Evolutionary conservation across 2,888 invertebrate genomes (phyloP).

Genomic region (Drosophila buzzatii): DNA sequence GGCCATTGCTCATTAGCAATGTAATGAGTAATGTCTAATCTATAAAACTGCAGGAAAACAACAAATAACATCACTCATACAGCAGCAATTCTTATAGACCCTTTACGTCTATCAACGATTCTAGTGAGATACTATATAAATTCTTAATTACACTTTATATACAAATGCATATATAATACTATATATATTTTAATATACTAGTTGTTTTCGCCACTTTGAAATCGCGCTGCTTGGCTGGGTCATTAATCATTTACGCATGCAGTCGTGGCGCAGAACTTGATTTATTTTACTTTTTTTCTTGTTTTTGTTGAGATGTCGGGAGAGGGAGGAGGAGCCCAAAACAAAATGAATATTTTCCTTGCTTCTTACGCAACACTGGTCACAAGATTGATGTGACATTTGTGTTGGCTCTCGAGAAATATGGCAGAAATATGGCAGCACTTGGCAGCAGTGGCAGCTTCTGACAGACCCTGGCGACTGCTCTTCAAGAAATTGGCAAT

Average conservation of each 20-base stretch:
- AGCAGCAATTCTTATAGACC: not conserved
- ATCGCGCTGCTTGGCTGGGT: conserved; percentile 56
- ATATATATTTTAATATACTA: conserved; percentile 10
- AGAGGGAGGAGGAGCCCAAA: conserved; percentile 23
- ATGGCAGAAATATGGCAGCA: conserved; percentile 73
- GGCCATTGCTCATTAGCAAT: too few relatives aligned
- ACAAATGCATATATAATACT: not conserved
- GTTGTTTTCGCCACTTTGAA: conserved; percentile 48
- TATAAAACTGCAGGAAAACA: too few relatives aligned
- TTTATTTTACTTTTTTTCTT: conserved; percentile 44
- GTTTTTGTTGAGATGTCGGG: not conserved
- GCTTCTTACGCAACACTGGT: conserved; percentile 77
- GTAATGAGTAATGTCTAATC: too few relatives aligned
- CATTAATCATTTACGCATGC: conserved; percentile 70
- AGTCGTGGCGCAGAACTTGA: conserved; percentile 57
- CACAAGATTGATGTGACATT: conserved; percentile 83
- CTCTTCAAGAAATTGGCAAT: conserved; percentile 71
- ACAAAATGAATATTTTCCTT: conserved; percentile 77
- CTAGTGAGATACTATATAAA: not conserved
- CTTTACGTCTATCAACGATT: not conserved
- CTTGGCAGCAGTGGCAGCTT: conserved; percentile 51
- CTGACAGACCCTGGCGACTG: conserved; percentile 20
- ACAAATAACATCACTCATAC: too few relatives aligned
- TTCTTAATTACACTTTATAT: not conserved
- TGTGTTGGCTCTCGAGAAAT: conserved; percentile 70